Evolutionary conservation across 1,140 invertebrate species (phyloP).

Genomic region (Nebria ingens): DNA sequence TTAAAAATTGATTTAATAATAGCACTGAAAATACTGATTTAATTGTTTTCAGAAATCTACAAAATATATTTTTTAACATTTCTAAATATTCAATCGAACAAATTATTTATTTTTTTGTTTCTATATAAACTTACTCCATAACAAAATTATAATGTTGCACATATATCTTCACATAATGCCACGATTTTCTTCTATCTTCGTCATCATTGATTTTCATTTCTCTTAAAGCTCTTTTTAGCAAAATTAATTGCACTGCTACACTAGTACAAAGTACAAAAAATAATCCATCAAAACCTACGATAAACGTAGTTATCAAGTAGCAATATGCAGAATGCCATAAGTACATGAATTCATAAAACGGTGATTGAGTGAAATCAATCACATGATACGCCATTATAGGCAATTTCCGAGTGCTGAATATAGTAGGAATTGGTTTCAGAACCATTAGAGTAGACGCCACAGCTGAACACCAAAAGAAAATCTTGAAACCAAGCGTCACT

Average conservation of each 20-base stretch:
- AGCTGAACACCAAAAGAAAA: background rate
- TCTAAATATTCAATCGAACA: background rate
- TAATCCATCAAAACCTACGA: background rate
- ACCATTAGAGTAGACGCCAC: background rate
- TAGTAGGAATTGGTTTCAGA: background rate
- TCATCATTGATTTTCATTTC: background rate
- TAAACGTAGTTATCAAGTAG: background rate
- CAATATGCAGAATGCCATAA: background rate
- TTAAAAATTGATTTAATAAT: background rate
- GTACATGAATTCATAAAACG: background rate
- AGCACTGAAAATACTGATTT: background rate
- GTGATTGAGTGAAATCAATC: background rate
- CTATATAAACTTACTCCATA: background rate
- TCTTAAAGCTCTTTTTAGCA: background rate
- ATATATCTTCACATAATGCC: background rate
- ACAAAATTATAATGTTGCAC: background rate
- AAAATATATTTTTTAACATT: background rate
- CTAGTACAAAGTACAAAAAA: background rate
- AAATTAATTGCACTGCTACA: background rate
- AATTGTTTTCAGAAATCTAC: background rate
- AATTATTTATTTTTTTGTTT: too few relatives aligned
- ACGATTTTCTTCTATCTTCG: background rate
- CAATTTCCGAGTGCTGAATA: background rate
- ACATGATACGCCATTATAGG: background rate
- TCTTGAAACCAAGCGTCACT: background rate